Percentiles rank a stretch among this genome's conserved stretches.
Conservation (phyloP, 2,888 invertebrate genomes). For the Eucera pruinosa region DNA sequence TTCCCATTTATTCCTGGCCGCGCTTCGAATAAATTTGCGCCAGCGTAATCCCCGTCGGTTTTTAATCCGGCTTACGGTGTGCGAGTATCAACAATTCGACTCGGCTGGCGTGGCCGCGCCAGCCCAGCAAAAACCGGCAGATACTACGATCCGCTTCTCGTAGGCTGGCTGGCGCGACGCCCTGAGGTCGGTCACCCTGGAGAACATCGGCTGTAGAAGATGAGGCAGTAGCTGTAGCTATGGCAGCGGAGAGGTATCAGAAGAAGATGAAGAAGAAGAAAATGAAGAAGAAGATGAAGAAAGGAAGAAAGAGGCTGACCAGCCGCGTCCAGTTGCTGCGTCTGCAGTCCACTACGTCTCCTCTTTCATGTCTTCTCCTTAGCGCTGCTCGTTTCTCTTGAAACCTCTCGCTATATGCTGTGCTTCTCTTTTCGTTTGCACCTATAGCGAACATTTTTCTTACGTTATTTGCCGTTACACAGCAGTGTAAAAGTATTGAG, state of each 20-base stretch:
- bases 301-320: conserved; percentile 68
- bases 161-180: conserved; percentile 67
- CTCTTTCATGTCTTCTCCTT: conserved; percentile 45
- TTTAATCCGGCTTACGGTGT: conserved; percentile 48
- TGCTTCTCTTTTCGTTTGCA: conserved; percentile 13
- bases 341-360: conserved; percentile 62
- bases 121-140: conserved; percentile 36
- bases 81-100: conserved; percentile 61
- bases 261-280: conserved; percentile 27
- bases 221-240: conserved; percentile 44
- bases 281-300: conserved; percentile 23
- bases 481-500: too few species aligned
- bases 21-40: conserved; percentile 51
- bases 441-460: neutral
- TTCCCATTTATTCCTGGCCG: conserved; percentile 36
- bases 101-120: conserved; percentile 40
- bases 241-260: conserved; percentile 29
- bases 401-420: neutral
- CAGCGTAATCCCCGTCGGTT: conserved; percentile 36
- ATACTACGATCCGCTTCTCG: conserved; percentile 69
- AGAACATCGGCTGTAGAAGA: conserved; percentile 61
- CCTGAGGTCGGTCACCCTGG: conserved; percentile 77
- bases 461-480: too few species aligned
- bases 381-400: conserved; percentile 23
- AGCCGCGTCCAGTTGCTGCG: conserved; percentile 62